These are phyloP conservation scores for Phalacrocorax brasilianus DNA, from an alignment of 2,113 vertebrate genomes.

Conservation along the genomic window DNA sequence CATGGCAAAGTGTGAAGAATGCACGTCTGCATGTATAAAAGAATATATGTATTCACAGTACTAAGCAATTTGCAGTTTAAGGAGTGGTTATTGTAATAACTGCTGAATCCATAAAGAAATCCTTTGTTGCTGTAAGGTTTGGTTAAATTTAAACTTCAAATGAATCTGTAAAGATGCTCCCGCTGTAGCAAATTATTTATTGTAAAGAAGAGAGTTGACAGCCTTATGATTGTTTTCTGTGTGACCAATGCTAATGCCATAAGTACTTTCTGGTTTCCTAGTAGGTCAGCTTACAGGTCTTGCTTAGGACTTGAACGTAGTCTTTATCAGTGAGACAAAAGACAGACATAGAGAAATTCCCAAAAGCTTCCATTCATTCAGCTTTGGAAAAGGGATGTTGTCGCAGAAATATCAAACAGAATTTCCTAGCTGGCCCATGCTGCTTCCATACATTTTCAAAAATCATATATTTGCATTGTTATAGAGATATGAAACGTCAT, in stretches of 20 bases:
- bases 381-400: background rate
- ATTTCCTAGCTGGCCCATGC: background rate
- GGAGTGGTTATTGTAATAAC: background rate
- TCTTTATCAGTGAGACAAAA: background rate
- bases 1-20: slow-evolving; percentile 61
- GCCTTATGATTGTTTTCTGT: background rate
- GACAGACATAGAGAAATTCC: background rate
- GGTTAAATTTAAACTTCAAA: background rate
- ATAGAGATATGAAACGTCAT: background rate
- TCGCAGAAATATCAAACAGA: background rate
- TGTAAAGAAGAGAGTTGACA: background rate
- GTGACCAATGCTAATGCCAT: background rate
- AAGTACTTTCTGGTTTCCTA: background rate
- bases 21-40: background rate
- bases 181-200: background rate
- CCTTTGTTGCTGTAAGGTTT: background rate
- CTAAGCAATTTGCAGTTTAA: slow-evolving; percentile 19
- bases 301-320: background rate
- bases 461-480: background rate
- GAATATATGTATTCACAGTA: background rate
- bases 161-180: background rate
- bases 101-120: slow-evolving; percentile 20
- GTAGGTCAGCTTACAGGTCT: background rate
- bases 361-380: background rate
- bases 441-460: background rate